phyloP scores from a whole-genome alignment of 2,888 invertebrate genomes.

The Drosophila pseudotalamancana region DNA sequence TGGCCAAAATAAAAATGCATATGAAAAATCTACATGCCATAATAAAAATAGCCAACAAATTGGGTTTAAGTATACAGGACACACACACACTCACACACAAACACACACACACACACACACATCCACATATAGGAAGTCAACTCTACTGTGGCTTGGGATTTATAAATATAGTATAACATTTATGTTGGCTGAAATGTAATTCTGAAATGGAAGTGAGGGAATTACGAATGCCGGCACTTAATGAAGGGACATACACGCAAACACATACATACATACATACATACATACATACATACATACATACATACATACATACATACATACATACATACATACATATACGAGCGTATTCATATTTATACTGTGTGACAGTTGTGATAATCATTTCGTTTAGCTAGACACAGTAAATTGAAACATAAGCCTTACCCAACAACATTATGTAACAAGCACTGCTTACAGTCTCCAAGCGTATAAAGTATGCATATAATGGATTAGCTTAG shows the following conservation, averaged over 20 bases:
- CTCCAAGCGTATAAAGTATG: not conserved
- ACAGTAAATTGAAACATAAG: slow-evolving; percentile 9
- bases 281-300: not conserved
- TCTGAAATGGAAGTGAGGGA: slow-evolving; percentile 20
- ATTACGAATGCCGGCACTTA: slow-evolving; percentile 18
- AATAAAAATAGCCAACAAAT: slow-evolving; percentile 72
- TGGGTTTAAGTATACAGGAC: slow-evolving; percentile 67
- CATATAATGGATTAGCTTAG: not conserved
- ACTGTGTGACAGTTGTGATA: slow-evolving; percentile 42
- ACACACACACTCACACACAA: slow-evolving; percentile 15
- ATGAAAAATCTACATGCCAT: slow-evolving; percentile 57
- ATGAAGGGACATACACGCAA: slow-evolving; percentile 29
- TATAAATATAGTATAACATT: slow-evolving; percentile 48
- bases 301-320: too few relatives aligned
- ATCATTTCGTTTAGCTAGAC: slow-evolving; percentile 21
- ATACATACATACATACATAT: slow-evolving; percentile 10
- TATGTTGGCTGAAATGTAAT: slow-evolving; percentile 49
- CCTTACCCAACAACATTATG: not conserved
- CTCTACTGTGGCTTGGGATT: slow-evolving; percentile 37
- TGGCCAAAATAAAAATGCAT: slow-evolving; percentile 70
- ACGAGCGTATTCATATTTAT: slow-evolving; percentile 22
- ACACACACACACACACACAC: not conserved
- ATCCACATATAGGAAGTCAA: not conserved
- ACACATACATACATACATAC: not conserved
- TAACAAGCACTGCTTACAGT: not conserved